Base-by-base conservation (phyloP, 2,113 vertebrate species). In the Todiramphus saurophagus region DNA sequence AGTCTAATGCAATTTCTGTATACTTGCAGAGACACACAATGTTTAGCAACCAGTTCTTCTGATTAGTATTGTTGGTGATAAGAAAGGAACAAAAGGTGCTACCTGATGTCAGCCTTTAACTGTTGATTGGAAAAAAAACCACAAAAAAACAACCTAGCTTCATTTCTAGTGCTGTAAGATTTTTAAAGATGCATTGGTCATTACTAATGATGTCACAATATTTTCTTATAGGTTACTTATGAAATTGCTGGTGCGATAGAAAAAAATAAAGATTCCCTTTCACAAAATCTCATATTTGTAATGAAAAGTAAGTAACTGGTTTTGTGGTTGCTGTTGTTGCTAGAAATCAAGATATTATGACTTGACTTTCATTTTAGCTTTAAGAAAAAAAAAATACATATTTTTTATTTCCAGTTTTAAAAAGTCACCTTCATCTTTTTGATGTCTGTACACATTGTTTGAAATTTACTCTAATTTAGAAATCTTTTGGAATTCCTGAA, bases 251-350 rank as follows among this genome's bases (percentile, higher is more conserved):
- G 99, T 95, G 98, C 98, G 0, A 96, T 99, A 97, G 98, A 98
- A 91, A 99, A 98, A 98, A 99, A 99, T 97, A 99, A 98, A 97
- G 99, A 99, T 97, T 97, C 98, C 66, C 98, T 99, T 93, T 99
- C 99, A 67, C 99, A 99, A 98, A 99, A 98, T 97, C 98, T 99
- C 91, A 19, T 99, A 64, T 98, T 99, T 97, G 98, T 99, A 60
- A 99, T 99, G 98, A 99, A 99, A 98, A 99, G 99, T 99, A 98
- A 99, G 99, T 97, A 96, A 96, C 97, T 93, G 25, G 33, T 82
- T 85, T 93, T 88, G 33, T 55, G 20, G 7, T 83, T 94, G 25
- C n/a, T 76, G 11, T 28, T 68, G 21, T 79, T 66, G 30, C 72
- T 94, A 91, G 20, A 93, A 94, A 90, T 79, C 50, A 73, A 72